Conservation (phyloP, 2,888 invertebrate species). For the Tanaodytes sp. region DNA sequence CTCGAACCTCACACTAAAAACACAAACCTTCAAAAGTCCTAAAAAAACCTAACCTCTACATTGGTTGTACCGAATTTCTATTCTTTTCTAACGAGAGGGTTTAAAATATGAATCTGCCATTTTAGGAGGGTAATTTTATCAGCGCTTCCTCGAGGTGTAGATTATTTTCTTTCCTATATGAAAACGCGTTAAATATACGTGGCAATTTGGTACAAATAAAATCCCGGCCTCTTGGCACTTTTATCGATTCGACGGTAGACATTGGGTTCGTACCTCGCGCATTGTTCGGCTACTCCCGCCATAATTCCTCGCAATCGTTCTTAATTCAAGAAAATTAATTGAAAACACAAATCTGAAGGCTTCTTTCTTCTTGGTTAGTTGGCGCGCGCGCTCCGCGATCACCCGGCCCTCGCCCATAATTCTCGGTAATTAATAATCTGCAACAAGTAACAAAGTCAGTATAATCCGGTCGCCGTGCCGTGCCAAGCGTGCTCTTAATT, state of each 20-base stretch:
- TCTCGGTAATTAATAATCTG: constrained; percentile 72
- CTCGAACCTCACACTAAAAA: too few species aligned
- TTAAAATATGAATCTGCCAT: too few species aligned
- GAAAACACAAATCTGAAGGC: constrained; percentile 66
- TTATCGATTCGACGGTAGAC: constrained; percentile 46
- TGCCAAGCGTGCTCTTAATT: constrained; percentile 70
- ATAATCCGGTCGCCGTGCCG: constrained; percentile 68
- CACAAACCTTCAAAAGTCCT: too few species aligned
- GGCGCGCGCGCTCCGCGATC: constrained; percentile 51
- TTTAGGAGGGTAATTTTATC: too few species aligned
- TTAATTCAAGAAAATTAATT: constrained; percentile 69
- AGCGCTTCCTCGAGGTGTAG: too few species aligned
- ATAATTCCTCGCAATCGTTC: constrained; percentile 62
- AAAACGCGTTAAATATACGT: too few species aligned
- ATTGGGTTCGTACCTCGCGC: constrained; percentile 31
- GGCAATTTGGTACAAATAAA: constrained; percentile 36
- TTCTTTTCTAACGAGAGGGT: too few species aligned
- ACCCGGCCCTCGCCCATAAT: constrained; percentile 61
- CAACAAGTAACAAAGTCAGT: constrained; percentile 72
- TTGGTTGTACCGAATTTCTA: too few species aligned
- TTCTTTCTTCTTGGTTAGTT: constrained; percentile 59
- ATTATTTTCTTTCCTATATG: too few species aligned
- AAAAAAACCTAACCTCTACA: too few species aligned
- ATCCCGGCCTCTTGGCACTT: constrained; percentile 25
- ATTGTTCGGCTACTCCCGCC: constrained; percentile 53